Evolutionary conservation across 2,113 vertebrate genomes (phyloP).

Genomic region (Myiopsitta monachus): DNA sequence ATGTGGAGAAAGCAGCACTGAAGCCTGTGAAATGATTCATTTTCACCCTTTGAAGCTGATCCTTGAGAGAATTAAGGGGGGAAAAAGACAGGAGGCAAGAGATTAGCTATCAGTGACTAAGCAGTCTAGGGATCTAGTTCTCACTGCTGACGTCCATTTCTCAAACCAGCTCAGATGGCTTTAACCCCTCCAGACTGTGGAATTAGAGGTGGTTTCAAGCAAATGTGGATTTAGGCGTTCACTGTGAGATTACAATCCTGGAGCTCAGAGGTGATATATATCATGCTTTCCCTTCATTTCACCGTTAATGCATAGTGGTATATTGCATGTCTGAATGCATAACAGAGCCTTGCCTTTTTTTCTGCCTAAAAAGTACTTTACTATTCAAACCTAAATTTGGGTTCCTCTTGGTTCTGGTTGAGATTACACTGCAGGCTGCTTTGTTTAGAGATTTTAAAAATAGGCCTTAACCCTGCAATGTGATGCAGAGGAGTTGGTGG

Average conservation of each 20-base stretch:
- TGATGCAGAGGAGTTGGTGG: not conserved
- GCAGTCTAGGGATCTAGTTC: not conserved
- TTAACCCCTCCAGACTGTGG: not conserved
- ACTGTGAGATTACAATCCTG: not conserved
- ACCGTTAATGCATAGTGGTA: not conserved
- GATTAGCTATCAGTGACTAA: not conserved
- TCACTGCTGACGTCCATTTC: not conserved
- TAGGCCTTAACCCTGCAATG: not conserved
- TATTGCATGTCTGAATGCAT: not conserved
- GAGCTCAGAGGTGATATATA: not conserved
- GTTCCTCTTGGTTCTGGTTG: not conserved
- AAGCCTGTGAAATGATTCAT: not conserved
- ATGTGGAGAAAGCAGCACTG: not conserved
- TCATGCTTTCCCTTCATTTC: not conserved
- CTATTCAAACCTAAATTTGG: not conserved
- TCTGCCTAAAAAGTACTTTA: not conserved
- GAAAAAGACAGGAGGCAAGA: not conserved
- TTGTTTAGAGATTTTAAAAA: not conserved
- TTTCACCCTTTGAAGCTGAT: not conserved
- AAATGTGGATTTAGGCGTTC: not conserved
- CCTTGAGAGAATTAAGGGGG: not conserved
- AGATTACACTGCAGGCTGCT: not conserved
- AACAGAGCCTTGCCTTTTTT: not conserved
- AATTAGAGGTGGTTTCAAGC: not conserved
- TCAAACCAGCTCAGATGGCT: not conserved